Evolutionary conservation across 2,113 vertebrate species (phyloP).

Genomic region (Bos indicus): DNA sequence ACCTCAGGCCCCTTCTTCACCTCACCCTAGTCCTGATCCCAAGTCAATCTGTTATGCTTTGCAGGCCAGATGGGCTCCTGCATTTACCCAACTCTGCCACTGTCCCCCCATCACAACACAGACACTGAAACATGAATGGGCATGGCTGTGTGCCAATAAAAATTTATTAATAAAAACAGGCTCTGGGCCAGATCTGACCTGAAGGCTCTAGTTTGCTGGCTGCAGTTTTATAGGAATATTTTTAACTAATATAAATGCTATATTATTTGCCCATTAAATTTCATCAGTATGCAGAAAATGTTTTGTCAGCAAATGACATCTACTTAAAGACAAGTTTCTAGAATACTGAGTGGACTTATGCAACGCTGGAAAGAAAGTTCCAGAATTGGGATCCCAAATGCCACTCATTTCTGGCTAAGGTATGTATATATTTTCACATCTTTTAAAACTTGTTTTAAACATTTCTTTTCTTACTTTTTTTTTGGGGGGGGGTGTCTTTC

Average conservation of each 20-base stretch:
- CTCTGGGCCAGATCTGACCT: neutral
- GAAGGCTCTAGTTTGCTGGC: neutral
- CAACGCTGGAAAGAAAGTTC: neutral
- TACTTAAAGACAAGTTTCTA: neutral
- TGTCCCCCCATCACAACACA: neutral
- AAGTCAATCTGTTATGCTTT: neutral
- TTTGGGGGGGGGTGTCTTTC: neutral
- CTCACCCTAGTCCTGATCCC: neutral
- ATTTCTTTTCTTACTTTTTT: neutral
- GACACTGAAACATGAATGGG: neutral
- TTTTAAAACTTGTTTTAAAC: neutral
- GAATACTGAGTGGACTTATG: neutral
- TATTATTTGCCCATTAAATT: neutral
- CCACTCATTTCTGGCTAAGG: neutral
- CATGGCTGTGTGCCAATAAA: neutral
- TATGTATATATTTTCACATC: neutral
- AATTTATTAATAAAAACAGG: neutral
- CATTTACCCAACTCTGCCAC: neutral
- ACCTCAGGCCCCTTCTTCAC: neutral
- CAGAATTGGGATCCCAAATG: neutral
- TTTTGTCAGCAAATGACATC: neutral
- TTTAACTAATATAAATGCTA: conserved; percentile 26
- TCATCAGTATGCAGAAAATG: neutral
- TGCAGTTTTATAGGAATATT: neutral
- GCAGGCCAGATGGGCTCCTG: neutral